Percentiles rank a stretch among this genome's conserved stretches.
Evolutionary conservation across 2,113 vertebrate species (phyloP).

Genomic region (Aleadryas rufinucha): DNA sequence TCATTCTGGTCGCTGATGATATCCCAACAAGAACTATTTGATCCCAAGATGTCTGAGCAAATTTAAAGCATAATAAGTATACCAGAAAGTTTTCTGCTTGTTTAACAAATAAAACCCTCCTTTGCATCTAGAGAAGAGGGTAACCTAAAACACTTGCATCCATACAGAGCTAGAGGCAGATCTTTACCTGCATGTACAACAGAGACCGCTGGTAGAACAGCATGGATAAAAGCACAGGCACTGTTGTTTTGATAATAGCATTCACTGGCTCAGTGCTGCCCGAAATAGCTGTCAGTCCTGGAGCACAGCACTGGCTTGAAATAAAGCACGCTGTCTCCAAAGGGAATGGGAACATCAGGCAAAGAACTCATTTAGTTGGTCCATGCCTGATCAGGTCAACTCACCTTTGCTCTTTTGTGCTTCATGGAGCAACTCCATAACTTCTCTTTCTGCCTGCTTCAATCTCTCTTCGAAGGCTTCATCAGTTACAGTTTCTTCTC

Average conservation of each 20-base stretch:
- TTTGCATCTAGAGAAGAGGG: not conserved
- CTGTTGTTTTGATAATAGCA: not conserved
- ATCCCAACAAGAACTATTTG: not conserved
- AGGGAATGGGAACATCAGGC: not conserved
- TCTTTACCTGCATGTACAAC: not conserved
- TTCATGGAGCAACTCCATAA: constrained; percentile 85
- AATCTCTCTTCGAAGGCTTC: constrained; percentile 91
- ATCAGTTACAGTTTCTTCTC: constrained; percentile 84
- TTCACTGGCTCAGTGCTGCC: not conserved
- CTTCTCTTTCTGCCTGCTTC: constrained; percentile 87
- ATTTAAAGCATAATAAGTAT: not conserved
- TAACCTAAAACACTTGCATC: not conserved
- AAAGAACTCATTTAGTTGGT: not conserved
- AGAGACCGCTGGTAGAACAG: not conserved
- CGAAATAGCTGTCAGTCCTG: not conserved
- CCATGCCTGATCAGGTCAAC: not conserved
- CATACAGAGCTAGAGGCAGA: not conserved
- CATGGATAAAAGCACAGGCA: not conserved
- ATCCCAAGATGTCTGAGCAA: not conserved
- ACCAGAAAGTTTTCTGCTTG: not conserved
- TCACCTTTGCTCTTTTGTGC: constrained; percentile 91
- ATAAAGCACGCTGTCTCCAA: not conserved
- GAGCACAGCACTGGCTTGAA: not conserved
- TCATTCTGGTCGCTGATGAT: not conserved
- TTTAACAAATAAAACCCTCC: not conserved